Base-by-base conservation (phyloP, 2,797 vertebrate genomes). In the Falco novaeseelandiae region DNA sequence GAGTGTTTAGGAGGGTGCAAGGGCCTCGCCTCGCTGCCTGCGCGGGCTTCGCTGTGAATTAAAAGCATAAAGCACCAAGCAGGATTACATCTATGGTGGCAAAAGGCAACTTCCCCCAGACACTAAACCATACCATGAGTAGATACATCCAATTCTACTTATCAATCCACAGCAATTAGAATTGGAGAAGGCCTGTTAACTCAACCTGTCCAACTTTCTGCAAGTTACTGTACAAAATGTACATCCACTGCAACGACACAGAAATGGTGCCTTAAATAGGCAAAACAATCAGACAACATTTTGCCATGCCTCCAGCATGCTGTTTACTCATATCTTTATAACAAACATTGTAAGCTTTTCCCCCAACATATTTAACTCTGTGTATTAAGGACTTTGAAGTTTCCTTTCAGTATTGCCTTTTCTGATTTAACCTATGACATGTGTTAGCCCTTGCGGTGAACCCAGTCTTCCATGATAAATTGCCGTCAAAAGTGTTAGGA, bases 401-500 rank as follows among this genome's bases (percentile, higher is more conserved):
- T 96, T 78, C 94, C 91, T 97, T 97, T 94, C 94, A 94, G 93
- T 59, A 27, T 52, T 94, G 92, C 96, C 97, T 94, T 88, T 84
- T 93, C 80, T 95, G 96, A 91, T 94, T 93, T 97, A 94, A 97
- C 97, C 97, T 97, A 97, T 95, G 97, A 96, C 90, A 63, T 84
- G 89, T 81, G 96, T 87, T 97, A 96, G 96, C 96, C 97, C 97
- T 95, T 34, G 78, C 32, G 61, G 95, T 95, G 96, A 96, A 96
- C 93, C 96, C 93, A 94, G 94, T 95, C 96, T 96, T 96, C 94
- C 83, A 88, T 96, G 96, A 97, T 95, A 97, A 97, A 94, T 88
- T 91, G 96, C 97, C 51, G 40, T 97, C 97, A 96, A 96, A 97
- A 97, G 97, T 86, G 91, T 98, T 97, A 98, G 97, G 97, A 96